Evolutionary conservation across 2,888 invertebrate species (phyloP).

Genomic region (Erebia aethiops): DNA sequence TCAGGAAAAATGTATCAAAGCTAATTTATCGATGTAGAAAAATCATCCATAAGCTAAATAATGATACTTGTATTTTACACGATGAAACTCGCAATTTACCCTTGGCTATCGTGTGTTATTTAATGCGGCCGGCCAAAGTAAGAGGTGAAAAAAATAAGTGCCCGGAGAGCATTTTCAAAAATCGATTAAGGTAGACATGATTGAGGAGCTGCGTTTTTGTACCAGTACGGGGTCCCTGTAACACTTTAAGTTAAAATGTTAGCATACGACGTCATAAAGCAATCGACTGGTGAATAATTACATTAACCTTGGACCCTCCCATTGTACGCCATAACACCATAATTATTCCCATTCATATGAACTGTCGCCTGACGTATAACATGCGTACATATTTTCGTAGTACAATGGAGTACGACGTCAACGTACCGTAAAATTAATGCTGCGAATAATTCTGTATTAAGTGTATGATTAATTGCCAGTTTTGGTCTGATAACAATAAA

Average conservation of each 20-base stretch:
- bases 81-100: conserved; percentile 58
- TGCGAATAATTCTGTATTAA: conserved; percentile 38
- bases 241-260: conserved; percentile 64
- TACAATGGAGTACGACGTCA: conserved; percentile 43
- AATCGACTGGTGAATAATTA: conserved; percentile 72
- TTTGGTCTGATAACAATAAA: conserved; percentile 34
- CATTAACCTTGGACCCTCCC: conserved; percentile 63
- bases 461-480: conserved; percentile 34
- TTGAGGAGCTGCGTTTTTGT: conserved; percentile 66
- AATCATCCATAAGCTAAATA: conserved; percentile 20
- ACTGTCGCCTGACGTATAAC: conserved; percentile 55
- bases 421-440: conserved; percentile 43
- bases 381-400: conserved; percentile 50
- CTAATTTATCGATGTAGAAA: not conserved
- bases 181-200: conserved; percentile 77
- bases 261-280: conserved; percentile 69
- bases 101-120: conserved; percentile 63
- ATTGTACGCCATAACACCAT: conserved; percentile 58
- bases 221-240: conserved; percentile 48
- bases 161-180: conserved; percentile 63
- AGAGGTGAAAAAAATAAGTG: conserved; percentile 66
- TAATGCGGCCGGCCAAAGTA: conserved; percentile 54
- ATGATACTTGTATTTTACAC: conserved; percentile 28
- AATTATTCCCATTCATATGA: conserved; percentile 60
- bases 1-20: not conserved